Evolutionary conservation across 2,888 invertebrate genomes (phyloP).

Genomic region (Encarsia formosa): DNA sequence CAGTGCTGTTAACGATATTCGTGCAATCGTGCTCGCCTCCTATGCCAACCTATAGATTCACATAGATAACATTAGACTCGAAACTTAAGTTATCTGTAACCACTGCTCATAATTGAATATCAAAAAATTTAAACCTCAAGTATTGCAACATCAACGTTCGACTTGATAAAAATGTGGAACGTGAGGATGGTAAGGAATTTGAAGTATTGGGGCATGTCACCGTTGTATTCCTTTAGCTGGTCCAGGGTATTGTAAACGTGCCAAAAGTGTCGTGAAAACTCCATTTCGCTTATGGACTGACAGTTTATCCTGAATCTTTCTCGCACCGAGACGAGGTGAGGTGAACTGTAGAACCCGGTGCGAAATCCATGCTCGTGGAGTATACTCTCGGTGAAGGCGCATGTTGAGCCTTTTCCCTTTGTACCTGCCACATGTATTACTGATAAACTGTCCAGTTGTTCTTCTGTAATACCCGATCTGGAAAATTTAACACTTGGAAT

Average conservation of each 20-base stretch:
- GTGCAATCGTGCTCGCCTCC: conserved; percentile 94
- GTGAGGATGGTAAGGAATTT: conserved; percentile 90
- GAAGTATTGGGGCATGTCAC: conserved; percentile 90
- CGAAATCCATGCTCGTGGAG: conserved; percentile 76
- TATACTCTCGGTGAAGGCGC: conserved; percentile 88
- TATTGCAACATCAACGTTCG: conserved; percentile 87
- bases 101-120: too few species aligned
- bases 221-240: conserved; percentile 55
- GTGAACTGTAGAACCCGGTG: conserved; percentile 95
- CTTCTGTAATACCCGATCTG: conserved; percentile 62
- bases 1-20: conserved; percentile 80
- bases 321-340: conserved; percentile 86
- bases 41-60: conserved; percentile 71
- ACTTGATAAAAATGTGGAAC: conserved; percentile 78
- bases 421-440: conserved; percentile 96
- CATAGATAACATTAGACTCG: neutral
- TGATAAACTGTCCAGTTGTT: conserved; percentile 69
- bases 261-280: conserved; percentile 81
- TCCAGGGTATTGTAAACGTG: conserved; percentile 65
- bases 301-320: conserved; percentile 92
- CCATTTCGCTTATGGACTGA: conserved; percentile 64
- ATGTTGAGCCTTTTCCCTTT: conserved; percentile 96
- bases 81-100: too few species aligned
- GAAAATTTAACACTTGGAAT: too few species aligned
- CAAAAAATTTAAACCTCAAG: conserved; percentile 59